Evolutionary conservation across 2,113 vertebrate genomes (phyloP).

Genomic region (Lophochroa leadbeateri): DNA sequence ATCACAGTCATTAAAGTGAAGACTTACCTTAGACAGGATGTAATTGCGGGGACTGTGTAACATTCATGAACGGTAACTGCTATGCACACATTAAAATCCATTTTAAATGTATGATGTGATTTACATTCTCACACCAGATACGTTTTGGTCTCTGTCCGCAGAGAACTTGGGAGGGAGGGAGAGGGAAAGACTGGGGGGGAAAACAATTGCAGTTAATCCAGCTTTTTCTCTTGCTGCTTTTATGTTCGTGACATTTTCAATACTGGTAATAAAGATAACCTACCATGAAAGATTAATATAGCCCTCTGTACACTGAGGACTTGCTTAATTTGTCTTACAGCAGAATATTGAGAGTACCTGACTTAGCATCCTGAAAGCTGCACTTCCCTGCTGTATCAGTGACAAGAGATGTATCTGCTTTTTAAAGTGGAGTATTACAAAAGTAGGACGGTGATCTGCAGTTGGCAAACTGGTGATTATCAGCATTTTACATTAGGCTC

Average conservation of each 20-base stretch:
- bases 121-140: background rate
- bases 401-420: background rate
- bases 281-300: background rate
- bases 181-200: background rate
- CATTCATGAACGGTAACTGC: background rate
- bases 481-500: background rate
- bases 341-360: background rate
- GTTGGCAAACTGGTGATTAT: background rate
- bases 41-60: slow-evolving; percentile 1
- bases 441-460: background rate
- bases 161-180: background rate
- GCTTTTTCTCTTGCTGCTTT: background rate
- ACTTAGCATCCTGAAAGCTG: background rate
- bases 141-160: background rate
- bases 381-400: accelerated
- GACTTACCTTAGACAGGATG: background rate
- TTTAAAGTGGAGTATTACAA: background rate
- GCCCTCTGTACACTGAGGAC: background rate
- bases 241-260: background rate
- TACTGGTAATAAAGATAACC: background rate
- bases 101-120: background rate
- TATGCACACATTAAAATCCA: background rate
- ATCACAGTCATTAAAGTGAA: background rate
- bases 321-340: background rate
- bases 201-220: background rate